Evolutionary conservation across 2,113 vertebrate genomes (phyloP).

Genomic region (Lepus americanus): DNA sequence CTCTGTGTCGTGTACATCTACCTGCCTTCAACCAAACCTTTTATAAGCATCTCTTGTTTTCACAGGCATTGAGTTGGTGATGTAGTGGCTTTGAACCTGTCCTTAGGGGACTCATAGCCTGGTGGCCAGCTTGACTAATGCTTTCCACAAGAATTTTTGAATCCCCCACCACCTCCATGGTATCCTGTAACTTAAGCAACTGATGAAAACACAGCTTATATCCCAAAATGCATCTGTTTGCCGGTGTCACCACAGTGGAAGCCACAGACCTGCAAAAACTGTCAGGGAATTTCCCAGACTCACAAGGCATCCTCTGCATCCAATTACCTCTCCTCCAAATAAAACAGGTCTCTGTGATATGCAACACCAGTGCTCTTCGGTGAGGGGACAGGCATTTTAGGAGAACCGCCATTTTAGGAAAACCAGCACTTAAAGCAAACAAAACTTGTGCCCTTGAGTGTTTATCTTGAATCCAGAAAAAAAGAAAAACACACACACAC

Average conservation of each 20-base stretch:
- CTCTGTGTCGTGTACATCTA: not conserved
- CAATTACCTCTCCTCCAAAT: not conserved
- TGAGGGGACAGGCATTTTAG: not conserved
- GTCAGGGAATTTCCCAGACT: not conserved
- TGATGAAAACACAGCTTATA: not conserved
- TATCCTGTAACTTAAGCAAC: not conserved
- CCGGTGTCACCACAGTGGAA: not conserved
- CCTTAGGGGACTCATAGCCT: not conserved
- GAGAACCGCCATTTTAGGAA: not conserved
- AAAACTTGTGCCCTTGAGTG: not conserved
- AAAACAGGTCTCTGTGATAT: not conserved
- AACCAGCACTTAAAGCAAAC: not conserved
- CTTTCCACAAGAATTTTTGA: not conserved
- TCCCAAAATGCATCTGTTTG: not conserved
- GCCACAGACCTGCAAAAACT: not conserved
- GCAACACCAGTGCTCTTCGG: not conserved
- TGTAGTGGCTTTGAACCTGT: not conserved
- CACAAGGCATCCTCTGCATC: not conserved
- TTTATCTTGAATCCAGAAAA: slow-evolving; percentile 15
- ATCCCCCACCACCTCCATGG: not conserved
- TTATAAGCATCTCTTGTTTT: not conserved
- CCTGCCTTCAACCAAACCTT: not conserved
- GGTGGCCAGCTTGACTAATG: not conserved
- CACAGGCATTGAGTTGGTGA: not conserved
- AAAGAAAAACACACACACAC: not conserved